Evolutionary conservation across 2,888 invertebrate genomes (phyloP), one percentile per base, ranked within the genome.

Genomic region (Pemphredon lugubris): DNA sequence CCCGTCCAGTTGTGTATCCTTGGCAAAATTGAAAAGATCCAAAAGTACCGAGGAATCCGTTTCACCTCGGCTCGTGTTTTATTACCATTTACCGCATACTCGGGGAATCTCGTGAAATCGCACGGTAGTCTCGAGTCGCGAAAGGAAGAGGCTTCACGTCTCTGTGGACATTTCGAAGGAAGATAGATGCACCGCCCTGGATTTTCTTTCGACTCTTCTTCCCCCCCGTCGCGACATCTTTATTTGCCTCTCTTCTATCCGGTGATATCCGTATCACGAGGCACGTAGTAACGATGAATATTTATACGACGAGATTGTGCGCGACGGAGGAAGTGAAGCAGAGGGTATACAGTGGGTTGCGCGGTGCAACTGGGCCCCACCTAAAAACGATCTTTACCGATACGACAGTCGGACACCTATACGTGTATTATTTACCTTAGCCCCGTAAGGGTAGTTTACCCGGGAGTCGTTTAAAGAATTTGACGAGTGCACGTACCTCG

Each of bases 281-380:
- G 40, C 54, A 54, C 45, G 50, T 40, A 45, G 23, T 51, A 30
- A n/a, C 44, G 47, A 51, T 75, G 42, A 65, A 75, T 67, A 78
- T 74, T 74, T 74, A 74, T 73, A 57, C 55, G 40, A 54, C n/a
- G 20, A 54, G 48, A 72, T 59, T 60, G 59, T 51, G 9, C 50
- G 11, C 20, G 44, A 18, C 20, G 21, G 6, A 30, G 30, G 54
- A 21, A 58, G 58, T 44, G 48, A 59, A 55, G 20, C 63, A 40
- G 6, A 9, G 37, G 13, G 18, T 37, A 26, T 5, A 7, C 26
- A 26, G 26, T 26, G 26, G 26, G 4, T 5, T 26, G 4, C 26
- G 26, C 4, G 26, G 3, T 26, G 26, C 26, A 26, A n/a, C n/a
- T 45, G 50, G 40, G 42, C 47, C 26, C 30, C 18, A 16, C 13